phyloP scores from a whole-genome alignment of 1,140 invertebrate genomes.

The Zaprionus tsacasi region DNA sequence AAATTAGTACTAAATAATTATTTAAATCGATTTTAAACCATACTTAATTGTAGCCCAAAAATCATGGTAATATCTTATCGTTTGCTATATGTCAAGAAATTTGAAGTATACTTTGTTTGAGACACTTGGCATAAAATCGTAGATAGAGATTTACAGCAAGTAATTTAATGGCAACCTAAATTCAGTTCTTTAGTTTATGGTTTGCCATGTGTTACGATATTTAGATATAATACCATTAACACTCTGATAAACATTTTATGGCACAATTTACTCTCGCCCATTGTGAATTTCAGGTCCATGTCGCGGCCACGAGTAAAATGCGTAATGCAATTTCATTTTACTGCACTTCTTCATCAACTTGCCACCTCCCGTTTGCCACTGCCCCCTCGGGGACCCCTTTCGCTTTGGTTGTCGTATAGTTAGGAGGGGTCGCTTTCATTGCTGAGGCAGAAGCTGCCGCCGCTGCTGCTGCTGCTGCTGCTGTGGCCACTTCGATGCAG shows the following conservation, averaged over 20 bases:
- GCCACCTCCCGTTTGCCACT: not conserved
- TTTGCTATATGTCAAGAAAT: too few species aligned
- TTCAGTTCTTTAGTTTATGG: not conserved
- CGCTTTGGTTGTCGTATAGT: constrained; percentile 20
- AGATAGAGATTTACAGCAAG: too few species aligned
- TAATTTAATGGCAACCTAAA: not conserved
- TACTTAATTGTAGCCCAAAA: too few species aligned
- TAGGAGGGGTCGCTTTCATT: not conserved
- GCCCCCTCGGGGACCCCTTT: constrained; percentile 8
- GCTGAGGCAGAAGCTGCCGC: not conserved
- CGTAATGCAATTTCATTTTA: constrained; percentile 71
- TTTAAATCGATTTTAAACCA: too few species aligned
- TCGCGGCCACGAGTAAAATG: constrained; percentile 40
- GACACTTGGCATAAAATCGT: too few species aligned
- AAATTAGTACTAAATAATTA: too few species aligned
- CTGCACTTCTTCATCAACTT: constrained; percentile 53
- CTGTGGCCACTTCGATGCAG: constrained; percentile 14
- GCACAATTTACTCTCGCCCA: constrained; percentile 62
- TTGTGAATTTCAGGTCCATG: constrained; percentile 42
- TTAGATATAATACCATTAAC: constrained; percentile 17
- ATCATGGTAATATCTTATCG: too few species aligned
- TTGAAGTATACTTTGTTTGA: too few species aligned
- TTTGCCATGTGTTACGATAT: constrained; percentile 34
- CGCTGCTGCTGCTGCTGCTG: constrained; percentile 15
- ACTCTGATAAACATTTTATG: constrained; percentile 40